A percentile compares a stretch with the other conserved stretches of the same genome.
These are phyloP conservation scores for Lonchura striata DNA, from an alignment of 2,113 vertebrate genomes.

Conservation along the genomic window DNA sequence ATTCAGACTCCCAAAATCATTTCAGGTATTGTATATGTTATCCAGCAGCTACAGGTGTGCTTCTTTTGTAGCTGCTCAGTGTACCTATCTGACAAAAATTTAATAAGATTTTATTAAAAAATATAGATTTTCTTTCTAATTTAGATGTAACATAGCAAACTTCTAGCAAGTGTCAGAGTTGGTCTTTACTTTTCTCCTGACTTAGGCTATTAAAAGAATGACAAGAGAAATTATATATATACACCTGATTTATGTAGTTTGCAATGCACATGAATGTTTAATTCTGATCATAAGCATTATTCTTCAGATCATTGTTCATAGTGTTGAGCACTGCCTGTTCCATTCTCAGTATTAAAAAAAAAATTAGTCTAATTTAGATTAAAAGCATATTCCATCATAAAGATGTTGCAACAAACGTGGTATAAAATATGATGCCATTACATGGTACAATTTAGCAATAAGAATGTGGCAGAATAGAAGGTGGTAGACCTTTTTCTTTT, in stretches of 20 bases:
- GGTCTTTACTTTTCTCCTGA: not conserved
- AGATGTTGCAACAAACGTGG: not conserved
- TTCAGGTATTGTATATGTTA: conserved; percentile 81
- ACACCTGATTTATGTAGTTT: not conserved
- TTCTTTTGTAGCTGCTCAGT: not conserved
- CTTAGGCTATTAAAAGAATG: not conserved
- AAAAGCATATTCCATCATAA: not conserved
- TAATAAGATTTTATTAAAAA: not conserved
- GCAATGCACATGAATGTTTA: not conserved
- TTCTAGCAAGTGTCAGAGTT: not conserved
- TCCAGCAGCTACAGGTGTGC: not conserved
- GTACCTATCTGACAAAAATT: not conserved
- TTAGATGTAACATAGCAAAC: not conserved
- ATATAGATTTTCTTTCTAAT: not conserved
- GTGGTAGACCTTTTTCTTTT: not conserved
- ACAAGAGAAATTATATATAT: not conserved
- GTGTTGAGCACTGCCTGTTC: not conserved
- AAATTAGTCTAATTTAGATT: not conserved
- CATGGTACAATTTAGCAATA: not conserved
- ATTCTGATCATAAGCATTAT: not conserved
- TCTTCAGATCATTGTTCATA: not conserved
- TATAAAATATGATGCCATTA: not conserved
- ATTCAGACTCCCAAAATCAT: conserved; percentile 99
- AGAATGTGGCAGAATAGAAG: not conserved
- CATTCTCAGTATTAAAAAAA: not conserved